These are phyloP conservation scores for Psylliodes chrysocephalus DNA, from an alignment of 2,888 invertebrate species.

Conservation along the genomic window DNA sequence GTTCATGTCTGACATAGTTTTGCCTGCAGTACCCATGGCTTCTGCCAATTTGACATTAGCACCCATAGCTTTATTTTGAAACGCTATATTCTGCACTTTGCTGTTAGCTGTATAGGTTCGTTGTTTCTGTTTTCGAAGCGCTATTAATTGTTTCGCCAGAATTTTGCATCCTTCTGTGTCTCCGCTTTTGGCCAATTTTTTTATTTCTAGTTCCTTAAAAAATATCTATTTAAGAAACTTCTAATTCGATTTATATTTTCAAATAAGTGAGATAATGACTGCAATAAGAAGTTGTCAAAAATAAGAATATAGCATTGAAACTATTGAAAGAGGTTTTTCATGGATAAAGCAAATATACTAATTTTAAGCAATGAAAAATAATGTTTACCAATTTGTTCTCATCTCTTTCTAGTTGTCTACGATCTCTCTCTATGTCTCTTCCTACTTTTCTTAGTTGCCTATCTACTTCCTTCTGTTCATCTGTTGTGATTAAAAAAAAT, in stretches of 20 bases:
- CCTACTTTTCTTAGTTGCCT: slow-evolving; percentile 81
- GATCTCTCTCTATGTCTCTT: slow-evolving; percentile 86
- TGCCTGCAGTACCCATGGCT: slow-evolving; percentile 88
- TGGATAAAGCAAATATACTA: too few species aligned
- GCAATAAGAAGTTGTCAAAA: background rate
- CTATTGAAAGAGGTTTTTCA: too few species aligned
- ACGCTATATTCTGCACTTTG: slow-evolving; percentile 80
- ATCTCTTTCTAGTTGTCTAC: slow-evolving; percentile 83
- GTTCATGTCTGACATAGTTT: slow-evolving; percentile 91
- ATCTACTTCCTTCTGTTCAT: slow-evolving; percentile 87
- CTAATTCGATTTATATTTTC: too few species aligned
- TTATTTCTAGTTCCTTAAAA: slow-evolving; percentile 84
- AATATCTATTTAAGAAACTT: background rate
- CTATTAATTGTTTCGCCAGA: slow-evolving; percentile 89
- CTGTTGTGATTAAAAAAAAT: slow-evolving; percentile 63
- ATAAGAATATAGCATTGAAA: too few species aligned
- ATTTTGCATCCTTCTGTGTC: slow-evolving; percentile 85
- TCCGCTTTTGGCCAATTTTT: slow-evolving; percentile 87
- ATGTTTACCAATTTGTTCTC: slow-evolving; percentile 84
- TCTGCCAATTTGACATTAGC: slow-evolving; percentile 88
- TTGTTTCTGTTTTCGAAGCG: slow-evolving; percentile 87
- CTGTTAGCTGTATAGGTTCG: slow-evolving; percentile 84
- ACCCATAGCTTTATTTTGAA: slow-evolving; percentile 90
- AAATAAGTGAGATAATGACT: too few species aligned
- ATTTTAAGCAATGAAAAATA: background rate